These are phyloP conservation scores for Melanostoma scalare DNA, from an alignment of 2,888 invertebrate genomes.

Conservation along the genomic window DNA sequence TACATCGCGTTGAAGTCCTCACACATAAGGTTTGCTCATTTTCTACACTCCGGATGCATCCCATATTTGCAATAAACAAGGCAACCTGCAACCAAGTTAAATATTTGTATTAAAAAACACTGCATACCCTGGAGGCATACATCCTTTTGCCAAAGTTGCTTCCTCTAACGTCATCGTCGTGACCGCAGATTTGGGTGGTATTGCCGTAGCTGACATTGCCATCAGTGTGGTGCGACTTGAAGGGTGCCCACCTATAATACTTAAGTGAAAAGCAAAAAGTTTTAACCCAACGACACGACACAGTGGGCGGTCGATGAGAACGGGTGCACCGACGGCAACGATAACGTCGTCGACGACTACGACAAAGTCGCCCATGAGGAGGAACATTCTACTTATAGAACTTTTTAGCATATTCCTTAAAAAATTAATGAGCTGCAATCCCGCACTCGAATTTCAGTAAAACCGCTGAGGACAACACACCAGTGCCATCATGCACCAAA, in stretches of 20 bases:
- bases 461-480: conserved; percentile 18
- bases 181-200: not conserved
- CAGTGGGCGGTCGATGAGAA: too few species aligned
- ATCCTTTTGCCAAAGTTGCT: conserved; percentile 24
- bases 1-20: too few species aligned
- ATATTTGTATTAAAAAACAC: conserved; percentile 48
- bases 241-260: not conserved
- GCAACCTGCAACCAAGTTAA: conserved; percentile 58
- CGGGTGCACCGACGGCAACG: conserved; percentile 4
- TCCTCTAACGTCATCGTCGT: not conserved
- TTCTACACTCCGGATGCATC: conserved; percentile 3
- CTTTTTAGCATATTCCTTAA: conserved; percentile 62
- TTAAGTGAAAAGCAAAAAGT: not conserved
- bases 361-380: not conserved
- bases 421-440: conserved; percentile 65
- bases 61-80: conserved; percentile 36
- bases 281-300: not conserved
- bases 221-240: not conserved
- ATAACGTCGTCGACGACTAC: conserved; percentile 26
- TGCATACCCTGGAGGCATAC: conserved; percentile 51
- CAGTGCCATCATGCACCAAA: not conserved
- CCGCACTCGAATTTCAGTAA: conserved; percentile 33
- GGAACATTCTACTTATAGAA: conserved; percentile 49
- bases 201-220: conserved; percentile 26
- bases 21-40: conserved; percentile 13